Percentiles rank a stretch among this genome's conserved stretches.
These are phyloP conservation scores for Tribolium castaneum DNA, from an alignment of 1,140 invertebrate genomes.

Conservation along the genomic window DNA sequence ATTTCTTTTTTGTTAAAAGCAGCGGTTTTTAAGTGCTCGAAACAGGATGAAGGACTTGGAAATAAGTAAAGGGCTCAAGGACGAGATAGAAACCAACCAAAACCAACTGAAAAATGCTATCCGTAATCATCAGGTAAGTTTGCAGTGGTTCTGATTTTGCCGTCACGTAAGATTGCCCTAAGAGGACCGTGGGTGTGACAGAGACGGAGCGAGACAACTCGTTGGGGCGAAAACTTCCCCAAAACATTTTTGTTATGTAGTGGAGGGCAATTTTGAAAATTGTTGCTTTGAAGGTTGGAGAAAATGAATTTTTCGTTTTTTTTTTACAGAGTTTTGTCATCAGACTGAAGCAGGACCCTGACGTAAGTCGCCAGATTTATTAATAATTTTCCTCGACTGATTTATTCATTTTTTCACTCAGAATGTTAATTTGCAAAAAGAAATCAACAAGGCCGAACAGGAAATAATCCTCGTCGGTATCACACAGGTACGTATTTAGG, in stretches of 20 bases:
- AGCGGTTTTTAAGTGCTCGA: background rate
- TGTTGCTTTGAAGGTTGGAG: no score
- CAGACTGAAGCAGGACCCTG: slow-evolving; percentile 70
- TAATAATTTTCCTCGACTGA: slow-evolving; percentile 31
- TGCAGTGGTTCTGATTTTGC: slow-evolving; percentile 50
- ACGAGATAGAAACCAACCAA: slow-evolving; percentile 73
- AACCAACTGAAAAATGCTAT: slow-evolving; percentile 75
- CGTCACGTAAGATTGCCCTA: slow-evolving; percentile 44
- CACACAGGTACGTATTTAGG: slow-evolving; percentile 65
- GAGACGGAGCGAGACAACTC: background rate
- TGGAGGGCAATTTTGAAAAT: slow-evolving; percentile 29
- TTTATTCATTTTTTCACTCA: slow-evolving; percentile 30
- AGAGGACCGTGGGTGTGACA: background rate
- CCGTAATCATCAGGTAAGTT: slow-evolving; percentile 74
- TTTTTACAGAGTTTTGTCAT: slow-evolving; percentile 69
- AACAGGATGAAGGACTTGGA: slow-evolving; percentile 67
- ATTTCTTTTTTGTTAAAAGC: slow-evolving; percentile 15
- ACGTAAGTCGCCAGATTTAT: slow-evolving; percentile 65
- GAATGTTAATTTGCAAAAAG: slow-evolving; percentile 63
- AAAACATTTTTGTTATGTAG: slow-evolving; percentile 30
- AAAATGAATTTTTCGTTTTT: slow-evolving; percentile 36
- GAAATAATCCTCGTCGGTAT: slow-evolving; percentile 68
- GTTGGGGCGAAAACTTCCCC: slow-evolving; percentile 9
- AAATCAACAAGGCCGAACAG: slow-evolving; percentile 68
- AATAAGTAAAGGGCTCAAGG: slow-evolving; percentile 73